Base-by-base conservation (phyloP, 2,113 vertebrate genomes). In the Pogona vitticeps region DNA sequence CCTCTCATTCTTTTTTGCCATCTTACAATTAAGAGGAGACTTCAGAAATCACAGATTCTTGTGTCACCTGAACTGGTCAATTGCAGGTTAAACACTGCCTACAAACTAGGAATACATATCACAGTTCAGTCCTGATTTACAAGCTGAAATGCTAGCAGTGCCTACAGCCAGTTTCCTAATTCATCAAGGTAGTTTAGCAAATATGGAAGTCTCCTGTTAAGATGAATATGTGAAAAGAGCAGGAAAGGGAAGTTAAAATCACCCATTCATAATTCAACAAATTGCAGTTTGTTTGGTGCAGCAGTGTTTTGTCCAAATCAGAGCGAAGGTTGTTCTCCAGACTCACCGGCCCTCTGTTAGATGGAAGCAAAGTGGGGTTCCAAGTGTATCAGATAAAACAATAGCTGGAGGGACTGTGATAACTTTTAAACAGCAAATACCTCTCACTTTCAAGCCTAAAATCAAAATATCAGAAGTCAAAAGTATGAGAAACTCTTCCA, bases 401-500 rank as follows among this genome's bases (percentile, higher is more conserved):
- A 28, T 75, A 52, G 15, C 38, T 83, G 23, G 17, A 61, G 36
- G 7, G 26, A 59, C 26, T 42, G 28, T 75, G 75, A 28, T 63
- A 38, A 42, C 58, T 61, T 83, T 31, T 75, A 38, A 83, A 38
- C 38, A 42, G 82, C 46, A 10, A 58, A 65, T 6, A 46, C n/a
- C 40, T 33, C 38, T 75, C 31, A 65, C 28, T 79, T 18, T 18
- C 20, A n/a, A 52, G n/a, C 21, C 38, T 33, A 81, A 63, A 38
- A 75, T 71, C 46, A 91, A 3, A 5, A 80, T 82, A 70, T 26
- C 87, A 59, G 82, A 92, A 94, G 80, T 86, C 63, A 72, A n/a
- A n/a, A n/a, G n/a, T n/a, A n/a, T n/a, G n/a, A n/a, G n/a, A n/a
- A n/a, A n/a, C n/a, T n/a, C n/a, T 89, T 82, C 75, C 82, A 79